Conservation (phyloP, 1,140 invertebrate species). For the Drosophila bocki region DNA sequence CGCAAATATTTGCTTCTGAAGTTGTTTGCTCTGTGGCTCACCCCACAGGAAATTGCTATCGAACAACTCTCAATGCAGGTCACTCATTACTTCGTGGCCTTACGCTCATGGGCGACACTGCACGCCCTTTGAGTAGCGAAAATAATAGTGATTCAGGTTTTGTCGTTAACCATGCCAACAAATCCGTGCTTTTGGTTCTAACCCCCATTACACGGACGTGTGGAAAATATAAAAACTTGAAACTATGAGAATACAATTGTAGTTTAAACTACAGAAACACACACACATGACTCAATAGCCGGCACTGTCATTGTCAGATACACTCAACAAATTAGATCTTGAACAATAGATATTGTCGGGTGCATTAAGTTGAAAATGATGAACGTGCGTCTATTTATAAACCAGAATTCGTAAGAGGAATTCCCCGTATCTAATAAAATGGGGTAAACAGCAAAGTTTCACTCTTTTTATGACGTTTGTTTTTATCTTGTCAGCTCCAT, state of each 20-base stretch:
- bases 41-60: constrained; percentile 18
- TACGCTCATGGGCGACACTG: constrained; percentile 26
- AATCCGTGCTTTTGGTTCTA: constrained; percentile 37
- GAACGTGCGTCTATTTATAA: not conserved
- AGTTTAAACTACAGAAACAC: not conserved
- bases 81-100: constrained; percentile 21
- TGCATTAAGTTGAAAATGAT: not conserved
- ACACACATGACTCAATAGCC: constrained; percentile 14
- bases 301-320: constrained; percentile 27
- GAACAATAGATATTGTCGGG: not conserved
- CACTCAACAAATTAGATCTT: constrained; percentile 5
- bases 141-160: constrained; percentile 40
- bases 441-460: no score
- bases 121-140: constrained; percentile 20
- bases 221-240: constrained; percentile 26
- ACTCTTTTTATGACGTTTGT: not conserved
- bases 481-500: not conserved
- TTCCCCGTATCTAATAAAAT: not conserved
- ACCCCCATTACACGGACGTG: constrained; percentile 38
- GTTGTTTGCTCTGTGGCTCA: constrained; percentile 24
- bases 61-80: constrained; percentile 24
- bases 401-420: not conserved
- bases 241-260: constrained; percentile 9
- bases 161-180: constrained; percentile 25
- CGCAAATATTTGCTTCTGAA: constrained; percentile 32